phyloP scores from a whole-genome alignment of 2,113 vertebrate species.

The Clarias gariepinus region DNA sequence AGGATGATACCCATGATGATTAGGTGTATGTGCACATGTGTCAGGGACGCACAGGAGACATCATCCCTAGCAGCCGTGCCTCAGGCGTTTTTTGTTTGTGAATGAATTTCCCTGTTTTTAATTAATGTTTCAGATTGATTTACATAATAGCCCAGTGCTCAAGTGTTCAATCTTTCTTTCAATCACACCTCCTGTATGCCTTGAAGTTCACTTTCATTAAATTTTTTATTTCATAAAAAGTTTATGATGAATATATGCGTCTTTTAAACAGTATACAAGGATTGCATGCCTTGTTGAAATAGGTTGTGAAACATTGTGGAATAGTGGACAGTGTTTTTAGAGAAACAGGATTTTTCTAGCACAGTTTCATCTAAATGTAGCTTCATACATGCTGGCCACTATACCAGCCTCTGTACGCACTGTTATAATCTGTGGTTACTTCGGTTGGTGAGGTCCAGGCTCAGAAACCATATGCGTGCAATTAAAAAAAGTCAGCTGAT shows the following conservation, averaged over 20 bases:
- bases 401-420: no score
- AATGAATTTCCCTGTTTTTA: slow-evolving; percentile 35
- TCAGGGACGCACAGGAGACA: slow-evolving; percentile 20
- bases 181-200: background rate
- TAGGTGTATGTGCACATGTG: slow-evolving; percentile 20
- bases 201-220: slow-evolving; percentile 11
- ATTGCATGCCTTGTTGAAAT: background rate
- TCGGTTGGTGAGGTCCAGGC: no score
- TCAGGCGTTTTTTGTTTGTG: slow-evolving; percentile 28
- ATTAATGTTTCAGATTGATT: slow-evolving; percentile 45
- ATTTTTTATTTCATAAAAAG: background rate
- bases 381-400: no score
- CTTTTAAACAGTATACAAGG: background rate
- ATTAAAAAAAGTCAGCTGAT: no score
- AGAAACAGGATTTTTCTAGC: background rate
- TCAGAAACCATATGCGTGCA: no score
- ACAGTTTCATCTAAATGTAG: background rate
- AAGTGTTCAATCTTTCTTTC: slow-evolving; percentile 29
- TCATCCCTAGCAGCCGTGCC: slow-evolving; percentile 26
- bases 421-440: no score
- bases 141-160: slow-evolving; percentile 30
- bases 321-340: background rate
- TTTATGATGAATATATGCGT: background rate
- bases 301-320: background rate
- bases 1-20: slow-evolving; percentile 17